These are phyloP conservation scores for Phrynosoma blainvillii DNA, from an alignment of 2,113 vertebrate species.

Conservation along the genomic window DNA sequence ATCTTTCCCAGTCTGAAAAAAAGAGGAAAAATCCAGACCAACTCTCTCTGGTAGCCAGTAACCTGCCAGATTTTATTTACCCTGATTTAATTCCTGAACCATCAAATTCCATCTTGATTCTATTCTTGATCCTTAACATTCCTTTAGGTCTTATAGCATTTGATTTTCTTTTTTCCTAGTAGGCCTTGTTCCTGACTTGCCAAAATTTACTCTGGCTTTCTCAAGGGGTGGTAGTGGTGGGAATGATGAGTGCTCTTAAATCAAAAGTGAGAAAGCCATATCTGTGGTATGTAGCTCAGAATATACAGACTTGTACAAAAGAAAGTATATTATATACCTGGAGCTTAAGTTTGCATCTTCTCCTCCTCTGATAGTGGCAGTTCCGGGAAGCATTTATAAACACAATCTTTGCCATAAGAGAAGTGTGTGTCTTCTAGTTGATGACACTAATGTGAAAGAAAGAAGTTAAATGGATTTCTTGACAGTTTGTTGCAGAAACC, in stretches of 20 bases:
- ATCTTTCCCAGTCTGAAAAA: no score
- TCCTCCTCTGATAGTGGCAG: not conserved
- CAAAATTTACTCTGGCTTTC: not conserved
- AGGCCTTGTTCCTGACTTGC: not conserved
- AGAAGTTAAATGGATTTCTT: conserved; percentile 11
- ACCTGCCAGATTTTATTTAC: not conserved
- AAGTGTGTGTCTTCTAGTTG: accelerated
- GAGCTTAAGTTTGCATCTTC: not conserved
- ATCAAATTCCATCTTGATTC: not conserved
- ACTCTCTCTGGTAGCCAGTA: not conserved
- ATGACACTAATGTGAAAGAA: not conserved
- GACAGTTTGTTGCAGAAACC: conserved; percentile 12
- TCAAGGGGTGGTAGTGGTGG: no score
- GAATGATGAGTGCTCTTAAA: no score
- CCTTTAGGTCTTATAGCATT: no score
- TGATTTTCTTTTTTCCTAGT: not conserved
- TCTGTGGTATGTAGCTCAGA: not conserved
- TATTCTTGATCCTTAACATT: not conserved
- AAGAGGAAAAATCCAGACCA: no score
- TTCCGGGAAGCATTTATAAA: not conserved
- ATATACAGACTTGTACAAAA: accelerated
- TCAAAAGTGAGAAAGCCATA: not conserved
- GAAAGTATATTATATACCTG: not conserved
- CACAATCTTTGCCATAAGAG: not conserved
- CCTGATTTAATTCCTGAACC: not conserved